phyloP scores from a whole-genome alignment of 2,113 vertebrate species.

The Lipophrys pholis region DNA sequence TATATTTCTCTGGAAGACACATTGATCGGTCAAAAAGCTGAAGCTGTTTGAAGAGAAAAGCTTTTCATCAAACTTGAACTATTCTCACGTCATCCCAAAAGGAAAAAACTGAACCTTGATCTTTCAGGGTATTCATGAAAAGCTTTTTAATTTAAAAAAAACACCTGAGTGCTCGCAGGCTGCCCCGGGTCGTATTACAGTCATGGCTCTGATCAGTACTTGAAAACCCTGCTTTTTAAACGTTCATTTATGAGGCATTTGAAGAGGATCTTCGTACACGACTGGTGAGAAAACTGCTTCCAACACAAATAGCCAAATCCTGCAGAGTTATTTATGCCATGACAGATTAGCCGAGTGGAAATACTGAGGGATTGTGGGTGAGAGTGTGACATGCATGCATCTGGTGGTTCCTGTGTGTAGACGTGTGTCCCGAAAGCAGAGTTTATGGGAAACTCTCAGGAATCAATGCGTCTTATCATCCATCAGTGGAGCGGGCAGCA shows the following conservation, averaged over 20 bases:
- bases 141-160: not conserved
- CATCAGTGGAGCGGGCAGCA: constrained; percentile 54
- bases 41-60: constrained; percentile 25
- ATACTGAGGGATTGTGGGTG: constrained; percentile 1
- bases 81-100: constrained; percentile 16
- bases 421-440: constrained; percentile 20
- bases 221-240: not conserved
- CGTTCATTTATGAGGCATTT: not conserved
- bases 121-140: not conserved
- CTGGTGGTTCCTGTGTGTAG: constrained; percentile 21
- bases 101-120: constrained; percentile 11
- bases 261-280: not conserved
- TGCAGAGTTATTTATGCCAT: constrained; percentile 45
- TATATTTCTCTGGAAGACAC: constrained; percentile 13
- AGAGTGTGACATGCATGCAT: constrained; percentile 12
- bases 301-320: constrained; percentile 24
- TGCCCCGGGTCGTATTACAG: not conserved
- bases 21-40: constrained; percentile 26
- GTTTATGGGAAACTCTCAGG: constrained; percentile 66
- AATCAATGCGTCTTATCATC: constrained; percentile 30
- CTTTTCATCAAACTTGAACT: not conserved
- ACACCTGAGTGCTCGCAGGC: not conserved
- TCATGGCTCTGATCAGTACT: not conserved
- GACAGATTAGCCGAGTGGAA: constrained; percentile 34
- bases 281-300: constrained; percentile 37